Percentiles rank a stretch among this genome's conserved stretches.
Conservation (phyloP, 2,888 invertebrate species). For the Lasioglossum morio region DNA sequence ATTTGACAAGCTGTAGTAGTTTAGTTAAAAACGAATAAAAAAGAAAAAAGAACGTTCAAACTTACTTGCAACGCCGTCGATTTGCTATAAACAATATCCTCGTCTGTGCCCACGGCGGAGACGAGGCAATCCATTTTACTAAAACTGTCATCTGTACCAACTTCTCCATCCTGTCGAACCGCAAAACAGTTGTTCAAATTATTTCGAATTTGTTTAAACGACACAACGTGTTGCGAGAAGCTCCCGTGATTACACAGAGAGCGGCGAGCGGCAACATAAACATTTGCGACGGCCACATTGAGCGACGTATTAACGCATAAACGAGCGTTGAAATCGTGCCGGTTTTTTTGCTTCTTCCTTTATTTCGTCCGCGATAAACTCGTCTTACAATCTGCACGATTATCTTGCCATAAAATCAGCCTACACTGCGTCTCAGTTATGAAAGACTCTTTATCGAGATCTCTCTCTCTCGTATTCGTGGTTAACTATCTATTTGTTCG, state of each 20-base stretch:
- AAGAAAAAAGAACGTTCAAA: slow-evolving; percentile 11
- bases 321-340: too few species aligned
- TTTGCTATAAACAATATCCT: slow-evolving; percentile 98
- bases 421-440: background rate
- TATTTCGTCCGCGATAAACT: background rate
- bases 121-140: slow-evolving; percentile 96
- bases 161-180: slow-evolving; percentile 86
- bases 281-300: too few species aligned
- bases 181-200: slow-evolving; percentile 13
- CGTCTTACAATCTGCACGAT: background rate
- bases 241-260: too few species aligned
- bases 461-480: background rate
- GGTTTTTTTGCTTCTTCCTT: background rate
- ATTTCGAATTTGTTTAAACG: background rate
- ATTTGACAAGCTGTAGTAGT: too few species aligned
- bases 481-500: background rate
- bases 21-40: too few species aligned
- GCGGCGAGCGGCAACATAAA: too few species aligned
- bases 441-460: background rate
- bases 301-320: too few species aligned
- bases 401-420: background rate
- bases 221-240: background rate
- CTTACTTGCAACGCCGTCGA: slow-evolving; percentile 96
- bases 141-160: slow-evolving; percentile 90
- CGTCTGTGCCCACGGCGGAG: slow-evolving; percentile 96